Percentiles rank a stretch among this genome's conserved stretches.
These are phyloP conservation scores for Myrmecophaga tridactyla DNA, from an alignment of 2,113 vertebrate genomes.

Conservation along the genomic window DNA sequence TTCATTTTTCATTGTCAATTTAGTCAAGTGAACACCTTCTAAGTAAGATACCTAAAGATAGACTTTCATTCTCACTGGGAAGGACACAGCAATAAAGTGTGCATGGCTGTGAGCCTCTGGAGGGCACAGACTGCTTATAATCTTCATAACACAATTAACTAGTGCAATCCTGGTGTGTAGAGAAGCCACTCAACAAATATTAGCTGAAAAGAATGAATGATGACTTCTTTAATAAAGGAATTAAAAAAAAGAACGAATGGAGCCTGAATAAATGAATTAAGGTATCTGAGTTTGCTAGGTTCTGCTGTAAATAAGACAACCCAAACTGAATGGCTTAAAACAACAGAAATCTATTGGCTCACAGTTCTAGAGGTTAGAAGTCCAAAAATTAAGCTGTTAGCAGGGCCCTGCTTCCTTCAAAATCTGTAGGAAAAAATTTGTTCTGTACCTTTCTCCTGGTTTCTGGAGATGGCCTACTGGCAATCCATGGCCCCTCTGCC, in stretches of 20 bases:
- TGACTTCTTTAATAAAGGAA: too few relatives aligned
- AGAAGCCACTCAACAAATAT: background rate
- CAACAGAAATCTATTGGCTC: too few relatives aligned
- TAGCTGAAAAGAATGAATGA: conserved; percentile 1
- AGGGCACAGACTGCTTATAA: background rate
- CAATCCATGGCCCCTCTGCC: too few relatives aligned
- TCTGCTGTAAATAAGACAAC: too few relatives aligned
- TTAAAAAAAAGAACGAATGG: background rate
- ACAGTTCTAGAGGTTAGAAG: too few relatives aligned
- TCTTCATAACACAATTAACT: background rate
- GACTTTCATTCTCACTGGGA: background rate
- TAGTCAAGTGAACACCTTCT: background rate
- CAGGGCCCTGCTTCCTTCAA: too few relatives aligned
- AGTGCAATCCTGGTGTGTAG: background rate
- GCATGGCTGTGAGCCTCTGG: background rate
- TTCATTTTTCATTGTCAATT: conserved; percentile 32
- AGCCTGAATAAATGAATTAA: background rate
- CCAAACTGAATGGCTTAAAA: too few relatives aligned
- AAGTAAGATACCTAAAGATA: background rate
- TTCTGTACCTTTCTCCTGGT: too few relatives aligned
- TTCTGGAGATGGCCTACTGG: too few relatives aligned
- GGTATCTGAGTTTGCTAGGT: too few relatives aligned
- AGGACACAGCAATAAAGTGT: background rate
- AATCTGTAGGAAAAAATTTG: too few relatives aligned
- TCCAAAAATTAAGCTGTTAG: too few relatives aligned